Evolutionary conservation across 2,113 vertebrate genomes (phyloP).

Genomic region (Oryzias curvinotus): DNA sequence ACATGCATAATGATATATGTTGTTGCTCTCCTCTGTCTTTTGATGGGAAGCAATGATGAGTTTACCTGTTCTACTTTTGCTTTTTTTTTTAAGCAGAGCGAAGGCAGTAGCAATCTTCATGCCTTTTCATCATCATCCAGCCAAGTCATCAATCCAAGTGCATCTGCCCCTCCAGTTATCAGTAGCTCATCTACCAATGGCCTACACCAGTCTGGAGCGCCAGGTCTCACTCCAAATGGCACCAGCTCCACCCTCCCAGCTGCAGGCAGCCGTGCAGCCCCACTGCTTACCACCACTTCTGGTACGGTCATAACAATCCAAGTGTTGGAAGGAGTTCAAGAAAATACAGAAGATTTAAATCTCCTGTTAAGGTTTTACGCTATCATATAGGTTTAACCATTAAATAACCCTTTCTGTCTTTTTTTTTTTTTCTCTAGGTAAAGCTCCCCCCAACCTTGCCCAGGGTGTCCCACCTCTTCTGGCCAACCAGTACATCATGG

Average conservation of each 20-base stretch:
- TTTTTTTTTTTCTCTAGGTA: slow-evolving; percentile 74
- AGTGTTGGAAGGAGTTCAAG: not conserved
- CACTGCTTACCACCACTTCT: slow-evolving; percentile 82
- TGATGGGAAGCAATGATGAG: not conserved
- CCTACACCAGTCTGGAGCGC: slow-evolving; percentile 78
- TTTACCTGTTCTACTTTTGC: not conserved
- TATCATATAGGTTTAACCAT: not conserved
- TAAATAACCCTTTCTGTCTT: not conserved
- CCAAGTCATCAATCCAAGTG: slow-evolving; percentile 57
- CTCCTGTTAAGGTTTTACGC: not conserved
- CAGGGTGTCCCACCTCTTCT: slow-evolving; percentile 92
- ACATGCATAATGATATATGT: not conserved
- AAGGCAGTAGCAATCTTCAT: slow-evolving; percentile 71
- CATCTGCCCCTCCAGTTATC: slow-evolving; percentile 48
- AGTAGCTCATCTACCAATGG: slow-evolving; percentile 79
- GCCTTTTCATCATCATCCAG: slow-evolving; percentile 77
- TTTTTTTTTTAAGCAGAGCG: slow-evolving; percentile 68
- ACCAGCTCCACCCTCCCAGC: slow-evolving; percentile 75
- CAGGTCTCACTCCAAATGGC: slow-evolving; percentile 81
- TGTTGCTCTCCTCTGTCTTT: not conserved
- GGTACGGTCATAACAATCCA: slow-evolving; percentile 66
- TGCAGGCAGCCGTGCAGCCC: slow-evolving; percentile 75
- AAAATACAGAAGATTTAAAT: too few relatives aligned
- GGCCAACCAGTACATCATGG: slow-evolving; percentile 97
- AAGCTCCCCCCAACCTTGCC: slow-evolving; percentile 92